These are phyloP conservation scores for Volucella zonaria DNA, from an alignment of 2,888 invertebrate genomes.

Conservation along the genomic window DNA sequence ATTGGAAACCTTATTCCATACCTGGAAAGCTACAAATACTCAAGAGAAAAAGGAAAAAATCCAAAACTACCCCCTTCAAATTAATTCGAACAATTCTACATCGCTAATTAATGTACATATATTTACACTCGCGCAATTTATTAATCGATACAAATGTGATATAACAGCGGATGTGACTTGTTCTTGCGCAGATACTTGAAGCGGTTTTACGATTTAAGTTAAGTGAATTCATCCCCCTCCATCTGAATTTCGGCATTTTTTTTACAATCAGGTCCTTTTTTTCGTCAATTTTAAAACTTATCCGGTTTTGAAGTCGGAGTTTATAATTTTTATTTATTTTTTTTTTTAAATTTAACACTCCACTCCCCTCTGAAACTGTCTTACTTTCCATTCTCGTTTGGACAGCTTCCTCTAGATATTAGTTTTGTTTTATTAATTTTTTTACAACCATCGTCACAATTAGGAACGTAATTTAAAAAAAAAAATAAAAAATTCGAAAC, in stretches of 20 bases:
- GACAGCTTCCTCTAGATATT: slow-evolving; percentile 23
- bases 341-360: slow-evolving; percentile 1
- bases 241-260: not conserved
- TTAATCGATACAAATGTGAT: slow-evolving; percentile 19
- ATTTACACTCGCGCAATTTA: slow-evolving; percentile 7
- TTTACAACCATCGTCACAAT: slow-evolving; percentile 47
- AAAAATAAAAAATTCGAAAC: slow-evolving; percentile 6
- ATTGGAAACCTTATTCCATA: no score
- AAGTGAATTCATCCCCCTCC: slow-evolving; percentile 6
- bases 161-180: slow-evolving; percentile 9
- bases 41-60: no score
- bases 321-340: not conserved
- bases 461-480: slow-evolving; percentile 54
- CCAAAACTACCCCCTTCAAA: no score
- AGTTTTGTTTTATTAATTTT: not conserved
- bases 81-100: no score
- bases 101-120: no score
- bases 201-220: slow-evolving; percentile 1
- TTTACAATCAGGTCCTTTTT: not conserved
- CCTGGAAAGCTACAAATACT: no score
- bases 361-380: not conserved
- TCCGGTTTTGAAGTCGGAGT: not conserved
- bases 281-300: not conserved
- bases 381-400: slow-evolving; percentile 23
- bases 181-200: not conserved